Conservation (phyloP, 2,113 vertebrate genomes). For the Ammodytes dubius region DNA sequence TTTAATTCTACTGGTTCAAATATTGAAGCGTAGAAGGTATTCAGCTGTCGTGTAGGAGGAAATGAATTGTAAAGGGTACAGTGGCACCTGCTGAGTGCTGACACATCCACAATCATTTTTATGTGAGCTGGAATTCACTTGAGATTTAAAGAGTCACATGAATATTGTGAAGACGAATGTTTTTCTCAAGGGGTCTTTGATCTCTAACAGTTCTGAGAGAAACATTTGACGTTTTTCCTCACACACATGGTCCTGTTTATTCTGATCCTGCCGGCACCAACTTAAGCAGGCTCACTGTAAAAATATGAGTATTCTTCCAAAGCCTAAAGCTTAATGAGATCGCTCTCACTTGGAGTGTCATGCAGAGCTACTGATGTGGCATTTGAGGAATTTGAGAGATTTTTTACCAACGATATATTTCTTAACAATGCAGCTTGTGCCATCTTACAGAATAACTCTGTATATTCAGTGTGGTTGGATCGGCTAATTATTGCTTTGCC, state of each 20-base stretch:
- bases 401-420: not conserved
- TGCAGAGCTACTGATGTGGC: not conserved
- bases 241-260: not conserved
- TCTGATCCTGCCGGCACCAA: not conserved
- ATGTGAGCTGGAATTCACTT: not conserved
- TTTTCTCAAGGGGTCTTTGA: not conserved
- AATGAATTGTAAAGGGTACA: not conserved
- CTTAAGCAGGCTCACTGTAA: not conserved
- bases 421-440: not conserved
- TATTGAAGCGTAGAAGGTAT: not conserved
- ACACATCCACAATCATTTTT: not conserved
- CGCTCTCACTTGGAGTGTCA: not conserved
- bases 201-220: not conserved
- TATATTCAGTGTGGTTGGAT: constrained; percentile 3
- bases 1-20: not conserved
- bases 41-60: not conserved
- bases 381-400: not conserved
- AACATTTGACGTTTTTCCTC: not conserved
- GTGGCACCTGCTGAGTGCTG: not conserved
- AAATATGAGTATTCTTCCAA: not conserved
- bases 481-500: constrained; percentile 4
- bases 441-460: not conserved
- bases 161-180: not conserved
- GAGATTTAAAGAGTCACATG: not conserved
- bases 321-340: not conserved